Evolutionary conservation across 2,113 vertebrate species (phyloP), one percentile per base, ranked within the genome.

Genomic region (Ranitomeya variabilis): DNA sequence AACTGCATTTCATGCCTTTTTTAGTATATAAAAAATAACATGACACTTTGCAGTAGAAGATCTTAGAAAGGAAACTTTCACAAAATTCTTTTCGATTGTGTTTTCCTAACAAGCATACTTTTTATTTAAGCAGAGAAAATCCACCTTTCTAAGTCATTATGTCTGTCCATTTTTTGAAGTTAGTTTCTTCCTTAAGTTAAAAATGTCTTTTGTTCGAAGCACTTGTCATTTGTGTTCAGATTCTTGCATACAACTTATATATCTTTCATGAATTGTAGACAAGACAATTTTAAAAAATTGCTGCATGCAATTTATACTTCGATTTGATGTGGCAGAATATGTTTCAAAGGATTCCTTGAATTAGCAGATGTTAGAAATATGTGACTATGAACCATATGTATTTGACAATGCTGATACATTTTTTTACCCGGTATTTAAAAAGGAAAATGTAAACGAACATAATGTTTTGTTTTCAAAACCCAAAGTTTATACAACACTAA

Each of bases 321-420:
- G 73, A 76, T 76, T 76, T 76, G 73, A 21, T 76, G 73, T 76
- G 73, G 21, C 73, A 76, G 73, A 76, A 76, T 52, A 52, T 52
- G 73, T 52, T 76, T 76, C 73, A 76, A 76, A 76, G 73, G 78
- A 80, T 80, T 80, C 55, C 23, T 59, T 80, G 78, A 80, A 80
- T 80, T 80, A 80, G 55, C 54, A 80, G 78, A 57, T 77, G 74
- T 18, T 77, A 77, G 18, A 77, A 79, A 18, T 23, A 55, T 59
- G 55, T 57, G 78, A 57, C 54, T 57, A 80, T 57, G 19, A 80
- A 80, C n/a, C 7, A 52, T 55, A 79, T 78, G 6, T 79, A 54
- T 79, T 57, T 80, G 78, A 80, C 78, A 80, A 52, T 57, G 21
- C 23, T 80, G n/a, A 26, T 80, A 26, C 21, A 23, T 57, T 23